These are phyloP conservation scores for Microplitis deprimator DNA, from an alignment of 2,888 invertebrate genomes.

Conservation along the genomic window DNA sequence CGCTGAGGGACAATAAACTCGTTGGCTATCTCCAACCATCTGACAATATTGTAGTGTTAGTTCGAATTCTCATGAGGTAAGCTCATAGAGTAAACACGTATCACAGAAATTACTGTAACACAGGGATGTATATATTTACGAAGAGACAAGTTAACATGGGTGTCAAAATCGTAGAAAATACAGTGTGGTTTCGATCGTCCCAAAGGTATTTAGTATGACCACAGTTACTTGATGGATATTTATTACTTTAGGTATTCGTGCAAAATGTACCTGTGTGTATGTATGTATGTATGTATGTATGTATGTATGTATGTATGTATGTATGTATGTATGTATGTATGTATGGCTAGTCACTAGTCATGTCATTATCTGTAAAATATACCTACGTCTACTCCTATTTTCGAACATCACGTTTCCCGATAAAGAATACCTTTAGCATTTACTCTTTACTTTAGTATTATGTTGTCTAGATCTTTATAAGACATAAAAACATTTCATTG, in stretches of 20 bases:
- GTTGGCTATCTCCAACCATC: not conserved
- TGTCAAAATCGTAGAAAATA: not conserved
- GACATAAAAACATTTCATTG: not conserved
- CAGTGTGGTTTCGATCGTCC: not conserved
- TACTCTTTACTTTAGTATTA: not conserved
- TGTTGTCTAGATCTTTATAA: not conserved
- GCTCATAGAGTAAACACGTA: not conserved
- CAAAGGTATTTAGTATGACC: not conserved
- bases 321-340: not conserved
- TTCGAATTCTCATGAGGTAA: constrained; percentile 18
- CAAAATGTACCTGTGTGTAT: not conserved
- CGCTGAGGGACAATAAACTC: constrained; percentile 28
- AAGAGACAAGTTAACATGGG: not conserved
- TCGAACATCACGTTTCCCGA: not conserved
- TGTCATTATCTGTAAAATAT: not conserved
- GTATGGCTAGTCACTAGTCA: not conserved
- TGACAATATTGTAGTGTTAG: not conserved
- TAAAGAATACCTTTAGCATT: not conserved
- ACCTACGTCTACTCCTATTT: not conserved
- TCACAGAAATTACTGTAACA: not conserved
- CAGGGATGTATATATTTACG: not conserved
- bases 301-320: not conserved
- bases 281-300: not conserved
- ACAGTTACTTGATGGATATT: not conserved
- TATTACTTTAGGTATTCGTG: constrained; percentile 2